A percentile compares a stretch with the other conserved stretches of the same genome.
phyloP scores from a whole-genome alignment of 2,113 vertebrate genomes.

The Plecotus auritus region DNA sequence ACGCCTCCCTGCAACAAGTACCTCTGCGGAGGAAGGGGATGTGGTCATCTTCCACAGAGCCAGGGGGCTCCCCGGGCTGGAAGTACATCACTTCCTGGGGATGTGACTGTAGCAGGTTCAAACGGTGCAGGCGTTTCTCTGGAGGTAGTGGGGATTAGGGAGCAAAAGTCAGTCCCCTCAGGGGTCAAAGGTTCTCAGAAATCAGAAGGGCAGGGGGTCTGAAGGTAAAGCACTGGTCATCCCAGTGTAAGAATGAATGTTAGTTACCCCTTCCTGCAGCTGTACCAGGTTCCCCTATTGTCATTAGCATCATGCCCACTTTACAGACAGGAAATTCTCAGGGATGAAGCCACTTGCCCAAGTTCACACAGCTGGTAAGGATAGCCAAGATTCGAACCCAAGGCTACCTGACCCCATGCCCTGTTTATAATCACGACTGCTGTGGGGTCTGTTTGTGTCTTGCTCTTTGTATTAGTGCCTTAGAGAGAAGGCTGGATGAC shows the following conservation, averaged over 20 bases:
- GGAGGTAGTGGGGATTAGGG: background rate
- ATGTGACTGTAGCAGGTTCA: conserved; percentile 84
- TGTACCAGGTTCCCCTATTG: background rate
- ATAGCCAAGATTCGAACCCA: background rate
- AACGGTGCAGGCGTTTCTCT: conserved; percentile 89
- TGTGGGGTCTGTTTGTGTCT: background rate
- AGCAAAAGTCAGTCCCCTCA: background rate
- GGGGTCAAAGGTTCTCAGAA: background rate
- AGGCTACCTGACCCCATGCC: background rate
- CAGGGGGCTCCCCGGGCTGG: conserved; percentile 82
- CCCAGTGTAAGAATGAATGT: background rate
- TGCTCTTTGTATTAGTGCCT: background rate
- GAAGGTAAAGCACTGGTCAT: background rate
- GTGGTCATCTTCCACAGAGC: conserved; percentile 91
- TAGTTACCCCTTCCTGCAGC: background rate
- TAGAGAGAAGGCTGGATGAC: background rate
- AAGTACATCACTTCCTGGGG: conserved; percentile 88
- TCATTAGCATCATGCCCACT: background rate
- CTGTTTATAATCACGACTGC: background rate
- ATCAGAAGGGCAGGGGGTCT: background rate
- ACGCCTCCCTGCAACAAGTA: background rate
- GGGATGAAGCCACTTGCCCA: background rate
- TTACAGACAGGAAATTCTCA: background rate
- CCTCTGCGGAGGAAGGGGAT: conserved; percentile 90
- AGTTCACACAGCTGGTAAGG: background rate